phyloP scores from a whole-genome alignment of 2,888 invertebrate genomes.

The Ophraella communa region DNA sequence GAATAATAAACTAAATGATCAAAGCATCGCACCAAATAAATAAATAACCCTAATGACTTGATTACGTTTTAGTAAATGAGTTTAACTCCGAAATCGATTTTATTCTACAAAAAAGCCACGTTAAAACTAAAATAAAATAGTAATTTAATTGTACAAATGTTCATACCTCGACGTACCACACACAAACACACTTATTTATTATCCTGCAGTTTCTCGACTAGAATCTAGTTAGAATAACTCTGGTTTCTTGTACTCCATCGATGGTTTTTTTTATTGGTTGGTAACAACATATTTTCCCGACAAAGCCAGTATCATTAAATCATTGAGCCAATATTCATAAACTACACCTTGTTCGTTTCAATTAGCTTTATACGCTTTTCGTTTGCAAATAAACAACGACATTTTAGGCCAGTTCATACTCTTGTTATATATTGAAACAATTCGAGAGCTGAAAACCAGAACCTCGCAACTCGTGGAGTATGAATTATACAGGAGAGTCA shows the following conservation, averaged over 20 bases:
- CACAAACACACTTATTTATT: conserved; percentile 2
- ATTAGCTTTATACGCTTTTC: conserved; percentile 20
- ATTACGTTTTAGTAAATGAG: too few species aligned
- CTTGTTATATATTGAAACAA: too few species aligned
- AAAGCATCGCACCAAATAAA: too few species aligned
- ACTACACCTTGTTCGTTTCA: conserved; percentile 31
- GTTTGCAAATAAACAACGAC: conserved; percentile 20
- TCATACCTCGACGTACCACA: too few species aligned
- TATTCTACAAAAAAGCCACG: too few species aligned
- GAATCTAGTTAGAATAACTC: conserved; percentile 3
- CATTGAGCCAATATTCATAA: conserved; percentile 28
- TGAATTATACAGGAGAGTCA: too few species aligned
- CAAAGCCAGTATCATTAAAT: conserved; percentile 27
- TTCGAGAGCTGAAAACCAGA: too few species aligned
- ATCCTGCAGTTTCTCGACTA: conserved; percentile 1
- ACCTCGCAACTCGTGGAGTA: too few species aligned
- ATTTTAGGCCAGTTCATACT: neutral
- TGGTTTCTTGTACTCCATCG: neutral
- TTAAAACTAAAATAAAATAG: conserved; percentile 10
- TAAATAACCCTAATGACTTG: too few species aligned
- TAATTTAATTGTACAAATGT: neutral
- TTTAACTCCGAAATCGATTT: too few species aligned
- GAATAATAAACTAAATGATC: conserved; percentile 20
- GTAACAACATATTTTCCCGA: conserved; percentile 20
- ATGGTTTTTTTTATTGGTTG: neutral